Percentiles rank a stretch among this genome's conserved stretches.
Evolutionary conservation across 2,888 invertebrate species (phyloP).

Genomic region (Trichacis sp.): DNA sequence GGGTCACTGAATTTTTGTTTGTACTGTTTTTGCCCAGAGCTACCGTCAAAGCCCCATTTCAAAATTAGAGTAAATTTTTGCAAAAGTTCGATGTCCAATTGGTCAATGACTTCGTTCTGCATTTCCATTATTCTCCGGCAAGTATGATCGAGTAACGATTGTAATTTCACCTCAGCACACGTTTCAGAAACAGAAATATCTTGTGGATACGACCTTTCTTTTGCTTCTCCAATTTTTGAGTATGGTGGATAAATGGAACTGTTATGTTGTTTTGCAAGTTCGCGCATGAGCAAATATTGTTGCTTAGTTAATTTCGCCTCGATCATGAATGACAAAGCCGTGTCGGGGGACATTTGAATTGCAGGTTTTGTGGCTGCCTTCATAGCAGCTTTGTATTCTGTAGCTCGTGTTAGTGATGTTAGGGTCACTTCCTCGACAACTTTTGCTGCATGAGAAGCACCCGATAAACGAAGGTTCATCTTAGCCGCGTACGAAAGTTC

Average conservation of each 20-base stretch:
- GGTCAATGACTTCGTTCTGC: too few relatives aligned
- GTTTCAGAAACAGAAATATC: conserved; percentile 21
- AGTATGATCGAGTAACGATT: conserved; percentile 28
- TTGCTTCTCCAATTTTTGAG: conserved; percentile 26
- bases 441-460: conserved; percentile 17
- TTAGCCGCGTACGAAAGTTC: conserved; percentile 5
- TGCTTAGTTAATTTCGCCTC: conserved; percentile 22
- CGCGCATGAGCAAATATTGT: conserved; percentile 19
- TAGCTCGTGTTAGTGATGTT: conserved; percentile 8
- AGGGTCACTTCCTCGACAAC: conserved; percentile 15
- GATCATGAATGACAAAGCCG: conserved; percentile 18
- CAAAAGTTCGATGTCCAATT: too few relatives aligned
- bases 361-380: conserved; percentile 3
- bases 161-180: conserved; percentile 27
- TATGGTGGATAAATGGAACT: conserved; percentile 27
- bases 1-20: conserved; percentile 24
- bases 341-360: conserved; percentile 21
- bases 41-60: conserved; percentile 16
- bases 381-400: conserved; percentile 9
- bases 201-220: conserved; percentile 22
- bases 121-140: conserved; percentile 3
- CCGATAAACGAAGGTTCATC: conserved; percentile 26
- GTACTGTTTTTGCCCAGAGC: conserved; percentile 12
- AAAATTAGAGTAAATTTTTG: too few relatives aligned
- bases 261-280: conserved; percentile 20